These are phyloP conservation scores for Pseudeuparius sepicola DNA, from an alignment of 2,888 invertebrate genomes.

Conservation along the genomic window DNA sequence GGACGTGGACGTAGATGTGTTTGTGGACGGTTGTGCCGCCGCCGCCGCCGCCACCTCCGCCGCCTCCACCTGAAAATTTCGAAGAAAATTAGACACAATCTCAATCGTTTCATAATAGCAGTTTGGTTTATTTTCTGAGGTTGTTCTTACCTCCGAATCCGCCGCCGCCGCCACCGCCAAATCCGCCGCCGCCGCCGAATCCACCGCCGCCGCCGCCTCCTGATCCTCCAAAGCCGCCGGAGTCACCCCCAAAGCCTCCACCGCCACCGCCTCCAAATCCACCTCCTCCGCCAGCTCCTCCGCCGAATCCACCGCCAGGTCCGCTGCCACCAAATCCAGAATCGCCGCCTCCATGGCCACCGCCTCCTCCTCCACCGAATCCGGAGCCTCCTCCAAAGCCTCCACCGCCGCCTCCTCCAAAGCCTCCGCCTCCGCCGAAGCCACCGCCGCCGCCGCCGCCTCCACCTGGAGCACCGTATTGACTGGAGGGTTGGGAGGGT, in stretches of 20 bases:
- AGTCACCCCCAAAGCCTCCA: too few species aligned
- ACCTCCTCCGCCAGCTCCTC: neutral
- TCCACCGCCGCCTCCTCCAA: neutral
- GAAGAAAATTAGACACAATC: too few species aligned
- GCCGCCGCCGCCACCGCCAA: slow-evolving; percentile 5
- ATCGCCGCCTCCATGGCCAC: slow-evolving; percentile 8
- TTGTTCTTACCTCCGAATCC: too few species aligned
- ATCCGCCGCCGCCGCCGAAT: neutral
- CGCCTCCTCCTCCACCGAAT: slow-evolving; percentile 5
- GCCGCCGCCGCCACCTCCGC: slow-evolving; percentile 11
- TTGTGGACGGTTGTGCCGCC: slow-evolving; percentile 52
- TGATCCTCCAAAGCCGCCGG: slow-evolving; percentile 2
- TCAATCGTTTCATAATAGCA: too few species aligned
- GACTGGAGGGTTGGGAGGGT: too few species aligned
- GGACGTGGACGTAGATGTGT: slow-evolving; percentile 82
- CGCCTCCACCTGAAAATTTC: too few species aligned
- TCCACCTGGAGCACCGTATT: slow-evolving; percentile 9
- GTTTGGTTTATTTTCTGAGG: too few species aligned
- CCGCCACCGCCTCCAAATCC: too few species aligned
- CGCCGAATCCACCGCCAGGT: slow-evolving; percentile 5
- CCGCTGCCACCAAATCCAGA: slow-evolving; percentile 1
- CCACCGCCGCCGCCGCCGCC: slow-evolving; percentile 8
- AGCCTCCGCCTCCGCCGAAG: neutral
- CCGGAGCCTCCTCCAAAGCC: slow-evolving; percentile 6
- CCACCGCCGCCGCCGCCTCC: slow-evolving; percentile 6